Base-by-base conservation (phyloP, 1,140 invertebrate species). In the Steinernema feltiae region DNA sequence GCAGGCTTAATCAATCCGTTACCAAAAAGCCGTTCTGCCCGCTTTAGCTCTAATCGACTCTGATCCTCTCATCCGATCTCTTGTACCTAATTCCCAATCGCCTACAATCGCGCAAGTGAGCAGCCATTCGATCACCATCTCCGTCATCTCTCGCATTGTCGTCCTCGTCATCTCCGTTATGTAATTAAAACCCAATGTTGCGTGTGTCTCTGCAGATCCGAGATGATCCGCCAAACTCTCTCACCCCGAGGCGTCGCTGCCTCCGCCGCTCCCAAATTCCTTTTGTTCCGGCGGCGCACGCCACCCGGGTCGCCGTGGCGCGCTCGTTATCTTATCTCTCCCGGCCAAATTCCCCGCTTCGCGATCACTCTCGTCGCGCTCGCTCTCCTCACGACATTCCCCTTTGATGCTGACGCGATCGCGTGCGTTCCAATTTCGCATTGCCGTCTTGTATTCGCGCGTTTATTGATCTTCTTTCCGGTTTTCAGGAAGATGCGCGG, bases 131-230 rank as follows among this genome's bases (percentile, higher is more conserved):
- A 63, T 27, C n/a, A n/a, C n/a, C n/a, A n/a, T n/a, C n/a, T n/a
- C n/a, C n/a, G n/a, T n/a, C n/a, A n/a, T 63, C 12, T 63, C 15
- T 63, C 53, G 2, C 53, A n/a, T n/a, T n/a, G n/a, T n/a, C n/a
- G n/a, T n/a, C 15, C 53, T 3, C 53, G 3, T 21, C 24, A 7
- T n/a, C 53, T 41, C 7, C 15, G 24, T 21, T n/a, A 3, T 27
- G 7, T 63, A 63, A 63, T 63, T 63, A 63, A 63, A 63, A 3
- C n/a, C 24, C 53, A 63, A 63, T 63, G 53, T 63, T 63, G 53
- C 53, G 53, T 63, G 53, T 63, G n/a, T 21, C 15, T 3, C 53
- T n/a, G 24, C 15, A 63, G 3, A 63, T 63, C 53, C 7, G 7
- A 63, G 24, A 12, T 7, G 53, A 63, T 63, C 35, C 35, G 35